These are phyloP conservation scores for Dendrolimus kikuchii DNA, from an alignment of 1,140 invertebrate species.

Conservation along the genomic window DNA sequence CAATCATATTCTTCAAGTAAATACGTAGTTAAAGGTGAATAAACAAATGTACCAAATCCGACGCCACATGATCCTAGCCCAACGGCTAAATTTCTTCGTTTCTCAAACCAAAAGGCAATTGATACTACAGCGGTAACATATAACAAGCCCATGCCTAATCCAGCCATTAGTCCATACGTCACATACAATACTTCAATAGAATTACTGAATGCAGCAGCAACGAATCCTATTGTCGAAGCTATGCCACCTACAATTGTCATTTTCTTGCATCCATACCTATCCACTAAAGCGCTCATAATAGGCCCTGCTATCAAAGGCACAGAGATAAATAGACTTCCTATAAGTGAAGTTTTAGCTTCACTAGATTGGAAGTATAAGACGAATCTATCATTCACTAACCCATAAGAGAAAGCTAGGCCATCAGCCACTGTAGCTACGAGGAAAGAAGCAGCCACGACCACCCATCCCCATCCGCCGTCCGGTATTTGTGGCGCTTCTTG, in stretches of 20 bases:
- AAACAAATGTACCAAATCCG: slow-evolving; percentile 88
- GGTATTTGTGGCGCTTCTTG: slow-evolving; percentile 74
- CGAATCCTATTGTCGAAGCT: slow-evolving; percentile 84
- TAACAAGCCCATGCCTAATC: slow-evolving; percentile 87
- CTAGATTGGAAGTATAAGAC: slow-evolving; percentile 84
- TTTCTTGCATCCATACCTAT: slow-evolving; percentile 88
- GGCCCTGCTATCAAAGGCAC: slow-evolving; percentile 91
- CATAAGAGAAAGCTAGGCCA: slow-evolving; percentile 94
- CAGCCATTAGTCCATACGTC: slow-evolving; percentile 90
- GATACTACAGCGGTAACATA: slow-evolving; percentile 93
- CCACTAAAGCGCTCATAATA: slow-evolving; percentile 88
- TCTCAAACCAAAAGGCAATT: slow-evolving; percentile 97
- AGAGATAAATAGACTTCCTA: slow-evolving; percentile 90
- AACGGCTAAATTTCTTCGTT: slow-evolving; percentile 91
- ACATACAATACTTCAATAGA: slow-evolving; percentile 84
- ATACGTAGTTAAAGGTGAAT: slow-evolving; percentile 84
- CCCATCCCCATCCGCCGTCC: slow-evolving; percentile 89
- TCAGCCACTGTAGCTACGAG: slow-evolving; percentile 92
- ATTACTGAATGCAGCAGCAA: slow-evolving; percentile 81
- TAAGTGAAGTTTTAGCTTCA: slow-evolving; percentile 88
- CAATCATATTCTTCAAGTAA: slow-evolving; percentile 86
- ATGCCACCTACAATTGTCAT: slow-evolving; percentile 88
- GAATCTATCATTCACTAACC: slow-evolving; percentile 89
- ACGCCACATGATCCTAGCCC: slow-evolving; percentile 94
- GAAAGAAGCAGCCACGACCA: slow-evolving; percentile 88